Evolutionary conservation across 2,888 invertebrate species (phyloP), one percentile per base, ranked within the genome.

Genomic region (Aethes cnicana): DNA sequence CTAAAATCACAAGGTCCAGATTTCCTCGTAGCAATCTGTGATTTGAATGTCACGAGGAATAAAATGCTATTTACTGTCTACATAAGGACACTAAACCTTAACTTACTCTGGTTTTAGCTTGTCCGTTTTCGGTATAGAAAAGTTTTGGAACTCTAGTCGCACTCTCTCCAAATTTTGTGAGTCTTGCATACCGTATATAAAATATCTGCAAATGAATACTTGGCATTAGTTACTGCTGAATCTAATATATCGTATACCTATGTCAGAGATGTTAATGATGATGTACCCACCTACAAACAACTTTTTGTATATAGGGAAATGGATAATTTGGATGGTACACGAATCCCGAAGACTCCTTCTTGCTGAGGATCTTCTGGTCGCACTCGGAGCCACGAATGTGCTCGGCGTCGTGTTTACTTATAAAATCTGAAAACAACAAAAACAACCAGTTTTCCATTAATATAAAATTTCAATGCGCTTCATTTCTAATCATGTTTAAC

Each of bases 121-220:
- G 59, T 94, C 93, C 63, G 94, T 94, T 84, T 95, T 95, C 43
- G 97, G 96, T 89, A 98, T 97, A 79, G 96, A 95, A 90, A 98
- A 97, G 79, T 94, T 93, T 60, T 93, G 91, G 84, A 98, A 98
- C 74, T 95, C 94, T 65, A 98, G 91, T 63, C 95, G 93, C 58
- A 98, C 98, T 74, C 98, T 93, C 87, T 99, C 98, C 79, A 98
- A 92, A 88, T 98, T 95, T 83, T 98, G 97, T 59, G 95, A 94
- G 90, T 99, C 98, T 91, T 98, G 97, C 93, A 99, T 95, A 70
- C 98, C 98, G 87, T 98, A 98, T 86, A 99, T 95, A 91, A 97
- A 98, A 91, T 98, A 98, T 90, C 92, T 92, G 80, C 14, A 85
- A 87, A 52, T 5, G 58, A 54, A 55, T 30, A 43, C 18, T 20